Evolutionary conservation across 2,113 vertebrate genomes (phyloP), one percentile per base, ranked within the genome.

Genomic region (Notarius lentiginosus): DNA sequence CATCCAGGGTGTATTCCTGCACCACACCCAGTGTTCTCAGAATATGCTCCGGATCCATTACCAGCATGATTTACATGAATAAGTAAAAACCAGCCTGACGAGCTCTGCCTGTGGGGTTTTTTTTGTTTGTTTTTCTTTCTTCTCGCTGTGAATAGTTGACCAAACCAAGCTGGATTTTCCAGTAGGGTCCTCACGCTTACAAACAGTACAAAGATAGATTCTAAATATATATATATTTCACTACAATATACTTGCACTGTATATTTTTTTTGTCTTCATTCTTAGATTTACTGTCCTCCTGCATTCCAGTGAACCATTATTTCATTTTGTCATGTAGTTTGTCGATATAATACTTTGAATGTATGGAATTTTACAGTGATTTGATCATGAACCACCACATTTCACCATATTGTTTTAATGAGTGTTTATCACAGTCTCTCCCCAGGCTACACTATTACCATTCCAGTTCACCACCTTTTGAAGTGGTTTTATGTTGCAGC

Each of bases 141-240:
- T 41, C 41, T 41, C 4, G 2, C 30, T 2, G 7, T 4, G 1
- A 73, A 15, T 20, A 51, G 18, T 22, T 75, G 20, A 15, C 6
- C n/a, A 79, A 7, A 79, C 14, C 6, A 30, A 30, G n/a, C 55
- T 60, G 55, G 12, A 79, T 27, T 27, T 79, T 55, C 30, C 24
- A 79, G 11, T 1, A 17, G 41, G 14, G 8, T 12, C 27, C 60
- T 34, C 27, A 79, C 17, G 18, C 12, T 68, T 11, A 68, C 79
- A 34, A 51, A 10, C 68, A 56, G 66, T 88, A 5, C 58, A 70
- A 70, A 66, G 80, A 63, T 70, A 7, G 61, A 89, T 82, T 91
- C 82, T 87, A 88, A 88, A 81, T 88, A 75, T 79, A 53, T 87
- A 11, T 1, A 30, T 77, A 41, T 41, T 41, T 81, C 83, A 87